Percentiles rank a stretch among this genome's conserved stretches.
phyloP scores from a whole-genome alignment of 2,888 invertebrate genomes.

The Papilio gigon region DNA sequence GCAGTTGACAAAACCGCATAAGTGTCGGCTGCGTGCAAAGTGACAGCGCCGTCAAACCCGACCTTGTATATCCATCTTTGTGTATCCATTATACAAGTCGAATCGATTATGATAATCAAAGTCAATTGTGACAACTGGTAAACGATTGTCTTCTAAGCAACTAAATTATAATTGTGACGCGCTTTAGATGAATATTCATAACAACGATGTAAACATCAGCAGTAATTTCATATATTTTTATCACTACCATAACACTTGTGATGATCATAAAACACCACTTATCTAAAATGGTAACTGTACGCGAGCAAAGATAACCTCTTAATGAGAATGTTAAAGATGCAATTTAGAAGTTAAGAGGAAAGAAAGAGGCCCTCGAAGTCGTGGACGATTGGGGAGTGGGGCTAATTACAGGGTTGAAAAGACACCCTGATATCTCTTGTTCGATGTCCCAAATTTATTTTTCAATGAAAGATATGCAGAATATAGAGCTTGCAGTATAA shows the following conservation, averaged over 20 bases:
- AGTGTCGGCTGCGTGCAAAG: conserved; percentile 12
- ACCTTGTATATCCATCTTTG: conserved; percentile 35
- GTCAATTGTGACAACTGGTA: conserved; percentile 25
- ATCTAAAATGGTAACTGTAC: conserved; percentile 19
- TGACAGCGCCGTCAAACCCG: conserved; percentile 30
- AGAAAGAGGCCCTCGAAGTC: too few relatives aligned
- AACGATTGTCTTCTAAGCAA: conserved; percentile 31
- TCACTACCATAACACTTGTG: conserved; percentile 22
- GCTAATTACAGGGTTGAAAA: too few relatives aligned
- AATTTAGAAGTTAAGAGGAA: too few relatives aligned
- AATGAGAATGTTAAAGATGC: too few relatives aligned
- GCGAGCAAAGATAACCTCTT: conserved; percentile 14
- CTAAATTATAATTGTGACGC: conserved; percentile 28
- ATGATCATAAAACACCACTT: background rate
- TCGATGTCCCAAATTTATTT: background rate
- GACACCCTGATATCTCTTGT: too few relatives aligned
- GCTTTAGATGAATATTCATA: conserved; percentile 33
- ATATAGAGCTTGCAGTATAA: background rate
- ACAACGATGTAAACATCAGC: conserved; percentile 31
- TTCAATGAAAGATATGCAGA: background rate
- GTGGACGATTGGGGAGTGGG: too few relatives aligned
- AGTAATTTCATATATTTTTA: background rate
- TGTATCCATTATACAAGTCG: conserved; percentile 19
- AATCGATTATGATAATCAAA: conserved; percentile 36
- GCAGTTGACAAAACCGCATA: too few relatives aligned